Percentiles rank a stretch among this genome's conserved stretches.
phyloP scores from a whole-genome alignment of 2,888 invertebrate genomes.

The Sphinx pinastri region DNA sequence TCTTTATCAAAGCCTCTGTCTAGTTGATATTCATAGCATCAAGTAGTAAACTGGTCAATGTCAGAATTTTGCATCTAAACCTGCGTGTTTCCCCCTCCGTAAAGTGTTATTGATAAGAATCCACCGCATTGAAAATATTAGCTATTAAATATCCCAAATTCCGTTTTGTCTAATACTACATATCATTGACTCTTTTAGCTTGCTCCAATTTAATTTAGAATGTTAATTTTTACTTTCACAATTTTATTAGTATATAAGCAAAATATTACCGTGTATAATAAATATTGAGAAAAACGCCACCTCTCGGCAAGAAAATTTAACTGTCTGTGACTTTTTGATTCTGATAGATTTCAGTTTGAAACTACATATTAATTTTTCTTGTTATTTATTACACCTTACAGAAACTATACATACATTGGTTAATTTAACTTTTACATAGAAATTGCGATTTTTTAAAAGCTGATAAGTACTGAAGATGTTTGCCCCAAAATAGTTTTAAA shows the following conservation, averaged over 20 bases:
- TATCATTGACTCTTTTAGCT: constrained; percentile 1
- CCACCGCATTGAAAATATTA: too few relatives aligned
- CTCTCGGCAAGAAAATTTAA: constrained; percentile 14
- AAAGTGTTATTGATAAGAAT: neutral
- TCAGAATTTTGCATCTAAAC: neutral
- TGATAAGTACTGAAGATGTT: neutral
- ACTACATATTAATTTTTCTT: neutral
- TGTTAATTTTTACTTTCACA: neutral
- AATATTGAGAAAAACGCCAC: constrained; percentile 23
- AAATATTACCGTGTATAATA: constrained; percentile 2
- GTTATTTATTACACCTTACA: too few relatives aligned
- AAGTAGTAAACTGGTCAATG: neutral
- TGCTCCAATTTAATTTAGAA: neutral
- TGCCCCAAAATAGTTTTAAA: neutral
- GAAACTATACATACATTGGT: too few relatives aligned
- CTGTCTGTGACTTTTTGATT: neutral
- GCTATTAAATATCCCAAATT: too few relatives aligned
- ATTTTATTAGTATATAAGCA: constrained; percentile 15
- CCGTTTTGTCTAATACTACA: neutral
- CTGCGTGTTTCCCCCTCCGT: neutral
- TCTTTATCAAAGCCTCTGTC: neutral
- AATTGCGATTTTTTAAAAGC: neutral
- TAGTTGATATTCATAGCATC: neutral
- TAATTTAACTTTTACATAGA: too few relatives aligned
- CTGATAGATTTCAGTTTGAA: neutral